A percentile compares a stretch with the other conserved stretches of the same genome.
Evolutionary conservation across 2,888 invertebrate genomes (phyloP).

Genomic region (Allophyes oxyacanthae): DNA sequence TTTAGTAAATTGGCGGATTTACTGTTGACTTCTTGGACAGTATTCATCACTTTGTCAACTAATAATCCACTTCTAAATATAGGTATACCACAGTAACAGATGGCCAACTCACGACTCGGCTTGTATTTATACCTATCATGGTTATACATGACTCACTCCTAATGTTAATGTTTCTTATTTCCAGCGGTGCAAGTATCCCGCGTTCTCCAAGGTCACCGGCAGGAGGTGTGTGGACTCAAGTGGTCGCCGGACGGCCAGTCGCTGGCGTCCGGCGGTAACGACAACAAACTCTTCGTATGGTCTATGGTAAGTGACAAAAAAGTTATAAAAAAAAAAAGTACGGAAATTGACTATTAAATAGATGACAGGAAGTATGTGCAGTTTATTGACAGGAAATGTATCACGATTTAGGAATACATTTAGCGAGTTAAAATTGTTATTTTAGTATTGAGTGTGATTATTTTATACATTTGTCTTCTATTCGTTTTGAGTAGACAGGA

Average conservation of each 20-base stretch:
- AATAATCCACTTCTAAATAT: too few species aligned
- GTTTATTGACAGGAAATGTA: slow-evolving; percentile 10
- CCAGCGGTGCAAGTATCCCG: slow-evolving; percentile 92
- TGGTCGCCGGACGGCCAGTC: slow-evolving; percentile 99
- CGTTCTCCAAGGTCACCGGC: slow-evolving; percentile 96
- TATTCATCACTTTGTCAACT: too few species aligned
- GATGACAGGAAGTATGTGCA: slow-evolving; percentile 17
- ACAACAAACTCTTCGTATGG: slow-evolving; percentile 98
- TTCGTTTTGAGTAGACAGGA: too few species aligned
- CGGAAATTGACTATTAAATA: slow-evolving; percentile 26
- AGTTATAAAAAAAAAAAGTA: slow-evolving; percentile 3
- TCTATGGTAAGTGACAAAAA: slow-evolving; percentile 86
- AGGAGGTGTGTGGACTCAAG: slow-evolving; percentile 99
- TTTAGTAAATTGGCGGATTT: too few species aligned
- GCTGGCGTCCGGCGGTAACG: slow-evolving; percentile 99
- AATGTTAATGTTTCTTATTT: slow-evolving; percentile 53
- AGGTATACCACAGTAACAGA: too few species aligned
- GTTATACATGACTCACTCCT: slow-evolving; percentile 30
- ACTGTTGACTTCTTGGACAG: too few species aligned
- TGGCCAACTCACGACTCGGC: too few species aligned
- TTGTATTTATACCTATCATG: slow-evolving; percentile 2
- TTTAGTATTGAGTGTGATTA: too few species aligned
- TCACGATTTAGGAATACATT: background rate
- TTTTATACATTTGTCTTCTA: too few species aligned
- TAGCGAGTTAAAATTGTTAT: too few species aligned